Evolutionary conservation across 2,888 invertebrate species (phyloP).

Genomic region (Pediacus dermestoides): DNA sequence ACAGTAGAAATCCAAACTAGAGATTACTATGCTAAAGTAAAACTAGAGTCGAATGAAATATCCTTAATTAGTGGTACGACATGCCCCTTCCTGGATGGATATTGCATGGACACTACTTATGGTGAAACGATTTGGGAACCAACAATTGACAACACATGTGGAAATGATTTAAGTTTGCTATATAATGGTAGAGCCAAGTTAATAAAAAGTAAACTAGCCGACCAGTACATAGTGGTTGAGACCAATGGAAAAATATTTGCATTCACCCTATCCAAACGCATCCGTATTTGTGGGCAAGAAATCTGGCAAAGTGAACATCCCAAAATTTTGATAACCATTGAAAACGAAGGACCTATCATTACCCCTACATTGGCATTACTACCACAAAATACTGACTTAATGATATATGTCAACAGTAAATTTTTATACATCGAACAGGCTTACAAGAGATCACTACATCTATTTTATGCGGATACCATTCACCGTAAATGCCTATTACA

Average conservation of each 20-base stretch:
- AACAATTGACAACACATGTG: conserved; percentile 1
- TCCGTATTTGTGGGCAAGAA: conserved; percentile 8
- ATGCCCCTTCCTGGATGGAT: conserved; percentile 16
- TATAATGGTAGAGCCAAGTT: conserved; percentile 13
- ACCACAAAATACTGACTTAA: conserved; percentile 14
- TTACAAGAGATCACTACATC: conserved; percentile 20
- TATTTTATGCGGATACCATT: conserved; percentile 27
- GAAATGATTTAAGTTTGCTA: conserved; percentile 2
- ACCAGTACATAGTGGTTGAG: conserved; percentile 15
- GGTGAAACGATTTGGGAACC: conserved; percentile 16
- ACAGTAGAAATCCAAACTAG: conserved; percentile 14
- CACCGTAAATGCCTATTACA: conserved; percentile 28
- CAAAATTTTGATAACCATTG: not conserved
- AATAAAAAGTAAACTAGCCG: conserved; percentile 2
- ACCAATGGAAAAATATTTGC: conserved; percentile 15
- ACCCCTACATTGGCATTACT: not conserved
- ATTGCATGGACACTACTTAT: conserved; percentile 16
- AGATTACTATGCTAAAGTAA: conserved; percentile 16
- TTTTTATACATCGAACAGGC: conserved; percentile 33
- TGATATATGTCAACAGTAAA: conserved; percentile 24
- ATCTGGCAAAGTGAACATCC: conserved; percentile 4
- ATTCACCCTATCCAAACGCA: conserved; percentile 8
- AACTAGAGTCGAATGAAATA: conserved; percentile 17
- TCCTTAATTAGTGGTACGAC: conserved; percentile 13
- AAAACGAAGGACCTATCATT: not conserved